phyloP scores from a whole-genome alignment of 2,113 vertebrate genomes.

The Electrona antarctica region DNA sequence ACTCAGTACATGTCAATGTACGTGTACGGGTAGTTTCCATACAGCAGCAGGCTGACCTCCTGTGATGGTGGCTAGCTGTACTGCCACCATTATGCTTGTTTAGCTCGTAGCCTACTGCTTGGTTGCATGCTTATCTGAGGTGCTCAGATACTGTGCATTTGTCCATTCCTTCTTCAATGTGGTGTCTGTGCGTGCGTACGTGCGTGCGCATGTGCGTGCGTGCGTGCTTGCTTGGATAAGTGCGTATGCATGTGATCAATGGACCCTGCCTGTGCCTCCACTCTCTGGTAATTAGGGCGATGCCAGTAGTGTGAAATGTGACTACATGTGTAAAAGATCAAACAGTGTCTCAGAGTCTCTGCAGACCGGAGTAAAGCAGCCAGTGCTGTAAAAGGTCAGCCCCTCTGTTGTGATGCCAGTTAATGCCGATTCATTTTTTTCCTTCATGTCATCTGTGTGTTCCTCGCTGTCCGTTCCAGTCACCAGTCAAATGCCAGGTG shows the following conservation, averaged over 20 bases:
- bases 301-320: constrained; percentile 56
- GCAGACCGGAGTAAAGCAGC: constrained; percentile 49
- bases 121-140: no score
- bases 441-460: constrained; percentile 17
- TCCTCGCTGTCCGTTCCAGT: constrained; percentile 46
- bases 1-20: no score
- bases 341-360: constrained; percentile 49
- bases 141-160: no score
- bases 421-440: constrained; percentile 26
- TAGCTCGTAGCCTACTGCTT: no score
- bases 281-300: constrained; percentile 61
- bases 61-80: no score
- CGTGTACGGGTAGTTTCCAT: no score
- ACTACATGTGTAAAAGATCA: constrained; percentile 67
- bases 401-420: constrained; percentile 54
- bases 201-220: neutral
- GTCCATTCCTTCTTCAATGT: no score
- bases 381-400: constrained; percentile 68
- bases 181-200: neutral
- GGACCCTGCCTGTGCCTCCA: constrained; percentile 57
- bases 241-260: constrained; percentile 59
- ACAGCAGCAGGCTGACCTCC: no score
- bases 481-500: constrained; percentile 59
- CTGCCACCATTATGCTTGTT: no score
- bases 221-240: constrained; percentile 17